Evolutionary conservation across 2,113 vertebrate species (phyloP), one percentile per base, ranked within the genome.

Genomic region (Arenaria interpres): DNA sequence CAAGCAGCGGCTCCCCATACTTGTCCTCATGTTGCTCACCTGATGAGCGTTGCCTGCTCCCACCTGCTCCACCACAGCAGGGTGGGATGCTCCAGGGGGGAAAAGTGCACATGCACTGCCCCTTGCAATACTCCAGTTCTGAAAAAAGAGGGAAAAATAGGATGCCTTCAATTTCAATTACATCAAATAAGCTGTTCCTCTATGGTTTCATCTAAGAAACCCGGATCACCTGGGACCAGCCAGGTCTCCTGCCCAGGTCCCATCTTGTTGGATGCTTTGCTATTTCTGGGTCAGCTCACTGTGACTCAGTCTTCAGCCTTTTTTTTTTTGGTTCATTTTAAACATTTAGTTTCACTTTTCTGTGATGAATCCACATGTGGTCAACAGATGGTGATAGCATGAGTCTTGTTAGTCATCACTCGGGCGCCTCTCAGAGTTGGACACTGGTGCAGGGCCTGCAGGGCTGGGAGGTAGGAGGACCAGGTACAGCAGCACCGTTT

Each of bases 71-170:
- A 33, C 7, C 33, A 39, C 33, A 82, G 37, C 21, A 56, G 28
- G 14, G 45, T 37, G 28, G 63, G 63, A 25, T 88, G 45, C 3
- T 72, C 18, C 35, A 60, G 16, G 3, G 12, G 7, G 14, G 6
- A 33, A 71, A 91, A 68, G 6, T 1, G 1, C 24, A 45, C 17
- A 12, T 0, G 1, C 35, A 35, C 7, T 3, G 2, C 9, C 15
- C 12, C 10, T 85, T 81, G 50, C 53, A 86, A 22, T 60, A 33
- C 3, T 71, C 17, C 21, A 15, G 32, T 80, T 75, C 39, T 72
- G 67, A 60, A 79, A 64, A 87, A 45, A 30, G 24, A 60, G 23
- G 10, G 5, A 2, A 76, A 67, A 89, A 10, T 9, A 87, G 9
- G 22, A 51, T 67, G 9, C 4, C n/a, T 91, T 67, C 37, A 48